Conservation (phyloP, 2,888 invertebrate species). For the Microctonus hyperodae region DNA sequence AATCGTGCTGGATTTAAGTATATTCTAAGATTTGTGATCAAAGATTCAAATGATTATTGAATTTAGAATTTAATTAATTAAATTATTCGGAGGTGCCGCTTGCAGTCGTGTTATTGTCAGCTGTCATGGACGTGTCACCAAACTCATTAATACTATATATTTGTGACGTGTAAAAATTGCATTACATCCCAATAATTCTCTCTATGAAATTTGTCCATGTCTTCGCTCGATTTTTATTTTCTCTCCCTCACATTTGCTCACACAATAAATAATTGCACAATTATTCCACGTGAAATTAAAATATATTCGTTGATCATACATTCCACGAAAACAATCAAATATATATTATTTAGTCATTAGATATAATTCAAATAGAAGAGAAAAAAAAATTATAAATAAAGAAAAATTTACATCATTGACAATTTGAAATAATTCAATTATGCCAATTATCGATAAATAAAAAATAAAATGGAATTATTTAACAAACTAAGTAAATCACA, state of each 20-base stretch:
- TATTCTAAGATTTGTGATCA: background rate
- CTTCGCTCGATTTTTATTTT: slow-evolving; percentile 14
- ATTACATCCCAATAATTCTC: slow-evolving; percentile 5
- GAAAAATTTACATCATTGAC: slow-evolving; percentile 34
- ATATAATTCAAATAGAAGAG: slow-evolving; percentile 28
- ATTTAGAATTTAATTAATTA: slow-evolving; percentile 22
- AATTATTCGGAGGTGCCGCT: slow-evolving; percentile 36
- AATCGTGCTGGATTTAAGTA: background rate
- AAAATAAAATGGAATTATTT: background rate
- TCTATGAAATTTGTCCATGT: background rate
- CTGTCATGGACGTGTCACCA: slow-evolving; percentile 54
- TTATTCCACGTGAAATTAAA: slow-evolving; percentile 19
- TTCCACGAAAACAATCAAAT: slow-evolving; percentile 12
- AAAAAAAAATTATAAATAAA: background rate
- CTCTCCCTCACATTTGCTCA: slow-evolving; percentile 19
- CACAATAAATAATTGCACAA: slow-evolving; percentile 6
- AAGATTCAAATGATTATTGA: background rate
- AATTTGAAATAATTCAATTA: background rate
- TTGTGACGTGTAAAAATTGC: slow-evolving; percentile 31
- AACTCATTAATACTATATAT: slow-evolving; percentile 37
- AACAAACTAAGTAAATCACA: slow-evolving; percentile 40
- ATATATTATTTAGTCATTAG: slow-evolving; percentile 6
- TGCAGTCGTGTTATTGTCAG: slow-evolving; percentile 53
- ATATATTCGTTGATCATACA: slow-evolving; percentile 33
- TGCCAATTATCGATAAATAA: background rate